Conservation (phyloP, 2,888 invertebrate species). For the Trissolcus japonicus region DNA sequence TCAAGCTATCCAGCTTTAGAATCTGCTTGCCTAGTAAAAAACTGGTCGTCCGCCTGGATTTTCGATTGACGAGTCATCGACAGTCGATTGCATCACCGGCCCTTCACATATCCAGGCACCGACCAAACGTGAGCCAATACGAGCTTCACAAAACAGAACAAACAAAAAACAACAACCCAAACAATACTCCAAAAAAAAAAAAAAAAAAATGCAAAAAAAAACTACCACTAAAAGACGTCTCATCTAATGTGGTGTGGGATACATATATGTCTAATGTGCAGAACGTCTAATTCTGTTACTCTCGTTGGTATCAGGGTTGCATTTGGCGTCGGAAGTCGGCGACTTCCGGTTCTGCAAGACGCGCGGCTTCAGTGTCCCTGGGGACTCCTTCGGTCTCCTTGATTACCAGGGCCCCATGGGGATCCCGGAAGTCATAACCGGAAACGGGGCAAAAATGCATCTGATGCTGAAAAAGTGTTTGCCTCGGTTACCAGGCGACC, state of each 20-base stretch:
- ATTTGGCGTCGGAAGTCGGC: slow-evolving; percentile 47
- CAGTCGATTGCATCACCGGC: slow-evolving; percentile 66
- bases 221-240: slow-evolving; percentile 6
- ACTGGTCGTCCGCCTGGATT: slow-evolving; percentile 75
- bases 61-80: slow-evolving; percentile 75
- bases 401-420: slow-evolving; percentile 65
- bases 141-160: background rate
- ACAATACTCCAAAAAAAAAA: background rate
- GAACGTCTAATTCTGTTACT: slow-evolving; percentile 57
- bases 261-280: slow-evolving; percentile 29
- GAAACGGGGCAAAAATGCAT: slow-evolving; percentile 54
- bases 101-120: background rate
- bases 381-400: slow-evolving; percentile 69
- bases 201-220: slow-evolving; percentile 3
- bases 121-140: background rate
- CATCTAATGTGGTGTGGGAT: slow-evolving; percentile 31
- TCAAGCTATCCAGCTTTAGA: slow-evolving; percentile 63
- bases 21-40: slow-evolving; percentile 75
- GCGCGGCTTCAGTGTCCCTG: slow-evolving; percentile 62
- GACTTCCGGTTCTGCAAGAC: slow-evolving; percentile 36
- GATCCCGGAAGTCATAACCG: slow-evolving; percentile 43
- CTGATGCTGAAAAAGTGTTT: slow-evolving; percentile 64
- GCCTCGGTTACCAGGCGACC: slow-evolving; percentile 63
- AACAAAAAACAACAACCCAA: no score
- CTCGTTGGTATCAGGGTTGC: slow-evolving; percentile 59